A percentile compares a stretch with the other conserved stretches of the same genome.
These are phyloP conservation scores for Nibea coibor DNA, from an alignment of 2,113 vertebrate species.

Conservation along the genomic window DNA sequence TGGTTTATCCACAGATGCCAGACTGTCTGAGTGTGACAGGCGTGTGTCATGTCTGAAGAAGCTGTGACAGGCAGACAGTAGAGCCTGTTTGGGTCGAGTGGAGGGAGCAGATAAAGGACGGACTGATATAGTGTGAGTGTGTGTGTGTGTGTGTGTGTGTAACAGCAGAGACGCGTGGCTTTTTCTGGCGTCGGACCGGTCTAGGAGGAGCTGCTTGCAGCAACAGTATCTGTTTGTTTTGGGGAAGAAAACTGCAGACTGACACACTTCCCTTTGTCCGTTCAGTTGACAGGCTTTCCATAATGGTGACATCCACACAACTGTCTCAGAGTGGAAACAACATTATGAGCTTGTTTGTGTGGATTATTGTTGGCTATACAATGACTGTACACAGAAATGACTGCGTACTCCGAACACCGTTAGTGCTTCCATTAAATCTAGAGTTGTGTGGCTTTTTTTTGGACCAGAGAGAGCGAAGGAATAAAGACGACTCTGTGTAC, in stretches of 20 bases:
- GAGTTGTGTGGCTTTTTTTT: not conserved
- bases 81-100: not conserved
- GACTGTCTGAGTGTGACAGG: conserved; percentile 39
- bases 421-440: conserved; percentile 26
- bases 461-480: no score
- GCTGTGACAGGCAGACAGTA: conserved; percentile 30
- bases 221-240: conserved; percentile 72
- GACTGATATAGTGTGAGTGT: conserved; percentile 54
- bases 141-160: conserved; percentile 33
- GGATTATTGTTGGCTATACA: conserved; percentile 21
- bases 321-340: conserved; percentile 19
- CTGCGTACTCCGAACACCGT: not conserved
- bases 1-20: not conserved
- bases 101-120: conserved; percentile 59
- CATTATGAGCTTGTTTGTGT: conserved; percentile 22
- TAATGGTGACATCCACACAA: conserved; percentile 39
- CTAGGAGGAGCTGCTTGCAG: conserved; percentile 46
- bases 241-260: conserved; percentile 42
- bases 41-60: conserved; percentile 23
- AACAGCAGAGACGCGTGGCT: conserved; percentile 62
- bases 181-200: conserved; percentile 65
- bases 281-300: conserved; percentile 32
- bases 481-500: conserved; percentile 15
- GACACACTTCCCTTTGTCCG: conserved; percentile 59
- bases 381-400: conserved; percentile 18